Evolutionary conservation across 2,797 vertebrate genomes (phyloP).

Genomic region (Chelon auratus): DNA sequence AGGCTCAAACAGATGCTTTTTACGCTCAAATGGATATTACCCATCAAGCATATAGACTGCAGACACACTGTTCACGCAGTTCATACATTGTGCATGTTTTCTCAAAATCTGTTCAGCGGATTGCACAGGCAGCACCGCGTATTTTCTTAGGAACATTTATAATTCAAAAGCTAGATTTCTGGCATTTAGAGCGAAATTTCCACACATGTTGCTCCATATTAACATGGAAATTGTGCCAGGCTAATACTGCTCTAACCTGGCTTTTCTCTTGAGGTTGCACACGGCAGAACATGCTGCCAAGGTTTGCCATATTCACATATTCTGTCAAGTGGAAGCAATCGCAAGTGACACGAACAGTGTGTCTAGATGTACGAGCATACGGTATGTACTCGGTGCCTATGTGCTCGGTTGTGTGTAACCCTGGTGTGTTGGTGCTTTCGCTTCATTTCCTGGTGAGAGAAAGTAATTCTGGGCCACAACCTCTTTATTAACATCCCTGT

Average conservation of each 20-base stretch:
- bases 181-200: conserved; percentile 9
- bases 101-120: conserved; percentile 7
- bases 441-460: conserved; percentile 50
- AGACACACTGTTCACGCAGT: neutral
- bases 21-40: conserved; percentile 15
- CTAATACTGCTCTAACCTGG: conserved; percentile 41
- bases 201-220: conserved; percentile 8
- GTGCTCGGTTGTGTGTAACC: conserved; percentile 10
- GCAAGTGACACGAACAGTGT: conserved; percentile 24
- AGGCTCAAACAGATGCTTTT: conserved; percentile 26
- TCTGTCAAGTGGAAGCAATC: conserved; percentile 43
- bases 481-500: conserved; percentile 50
- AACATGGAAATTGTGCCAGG: conserved; percentile 36
- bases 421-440: conserved; percentile 7
- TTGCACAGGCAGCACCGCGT: neutral
- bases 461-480: conserved; percentile 42
- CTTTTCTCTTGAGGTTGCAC: conserved; percentile 24
- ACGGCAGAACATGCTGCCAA: conserved; percentile 25
- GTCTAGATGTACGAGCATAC: conserved; percentile 4
- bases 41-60: neutral
- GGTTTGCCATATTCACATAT: conserved; percentile 17
- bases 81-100: conserved; percentile 10
- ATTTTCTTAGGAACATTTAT: conserved; percentile 13
- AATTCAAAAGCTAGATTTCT: conserved; percentile 1
- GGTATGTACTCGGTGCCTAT: conserved; percentile 3